Base-by-base conservation (phyloP, 37 sponge, comb jelly and placozoan genomes). In the Cliona cf. orientalis region DNA sequence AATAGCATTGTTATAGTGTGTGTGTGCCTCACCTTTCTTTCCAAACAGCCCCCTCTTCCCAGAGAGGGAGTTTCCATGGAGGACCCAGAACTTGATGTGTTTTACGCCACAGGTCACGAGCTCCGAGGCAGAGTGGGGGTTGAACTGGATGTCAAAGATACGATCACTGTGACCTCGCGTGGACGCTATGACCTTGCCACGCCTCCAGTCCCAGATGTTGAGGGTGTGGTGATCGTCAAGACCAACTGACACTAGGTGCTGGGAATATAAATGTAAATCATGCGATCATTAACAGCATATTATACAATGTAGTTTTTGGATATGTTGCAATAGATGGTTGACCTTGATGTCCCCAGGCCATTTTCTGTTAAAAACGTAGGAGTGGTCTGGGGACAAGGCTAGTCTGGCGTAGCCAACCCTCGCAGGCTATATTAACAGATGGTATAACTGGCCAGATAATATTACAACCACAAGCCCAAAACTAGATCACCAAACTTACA, bases 21-120 rank as follows among this genome's bases (percentile, higher is more conserved):
- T 49, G 14, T 19, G 53, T 14, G 53, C 53, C 65, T 46, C 44
- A 94, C 95, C 91, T 39, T 73, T 82, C 75, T 89, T 98, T 33
- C 96, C 96, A 74, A 96, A 91, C n/a, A 96, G 62, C 5, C 99
- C 99, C 37, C 89, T 88, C 84, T 93, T 93, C 34, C 81, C 78
- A 66, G 84, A 63, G 43, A 98, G 92, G 9, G 90, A 66, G 76
- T 98, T 98, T 0, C 99, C 99, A 76, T 90, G 90, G 31, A 91
- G 78, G 22, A 81, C 92, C 99, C 99, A 98, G 77, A 98, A 98
- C 79, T 96, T 98, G 37, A 98, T 91, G 74, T 98, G 96, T 34
- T 93, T 95, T 25, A 98, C 96, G 28, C 99, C 99, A 80, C 96
- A 98, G 0, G 92, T 89, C 26, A 97, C 92, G 40, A 97, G 66